phyloP scores from a whole-genome alignment of 1,140 invertebrate genomes.

The Sycobia sp. region DNA sequence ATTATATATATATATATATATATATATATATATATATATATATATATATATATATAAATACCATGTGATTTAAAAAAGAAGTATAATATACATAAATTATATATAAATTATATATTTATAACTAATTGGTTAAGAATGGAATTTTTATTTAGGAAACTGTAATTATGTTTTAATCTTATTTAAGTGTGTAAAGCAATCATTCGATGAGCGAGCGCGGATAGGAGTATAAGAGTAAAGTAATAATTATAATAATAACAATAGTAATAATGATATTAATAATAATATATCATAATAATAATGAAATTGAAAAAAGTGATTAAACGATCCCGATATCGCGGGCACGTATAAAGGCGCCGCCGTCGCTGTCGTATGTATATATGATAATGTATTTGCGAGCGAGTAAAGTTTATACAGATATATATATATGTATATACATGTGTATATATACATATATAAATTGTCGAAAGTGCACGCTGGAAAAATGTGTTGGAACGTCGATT shows the following conservation, averaged over 20 bases:
- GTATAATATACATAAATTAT: constrained; percentile 23
- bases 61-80: constrained; percentile 31
- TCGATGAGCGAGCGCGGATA: neutral
- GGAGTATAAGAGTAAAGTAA: neutral
- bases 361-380: constrained; percentile 31
- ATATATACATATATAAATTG: too few relatives aligned
- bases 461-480: constrained; percentile 5
- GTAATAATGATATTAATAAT: too few relatives aligned
- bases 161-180: constrained; percentile 28
- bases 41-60: constrained; percentile 8
- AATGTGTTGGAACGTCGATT: constrained; percentile 26
- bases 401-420: too few relatives aligned
- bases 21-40: neutral
- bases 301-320: neutral
- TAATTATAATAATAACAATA: too few relatives aligned
- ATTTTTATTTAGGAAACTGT: constrained; percentile 31
- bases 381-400: too few relatives aligned
- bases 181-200: constrained; percentile 27
- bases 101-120: too few relatives aligned
- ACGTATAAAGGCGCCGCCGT: constrained; percentile 42
- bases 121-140: constrained; percentile 27
- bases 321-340: constrained; percentile 17
- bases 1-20: constrained; percentile 5
- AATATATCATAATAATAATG: too few relatives aligned
- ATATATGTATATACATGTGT: too few relatives aligned